A percentile compares a stretch with the other conserved stretches of the same genome.
phyloP scores from a whole-genome alignment of 1,140 invertebrate genomes.

The Aphidius gifuensis region DNA sequence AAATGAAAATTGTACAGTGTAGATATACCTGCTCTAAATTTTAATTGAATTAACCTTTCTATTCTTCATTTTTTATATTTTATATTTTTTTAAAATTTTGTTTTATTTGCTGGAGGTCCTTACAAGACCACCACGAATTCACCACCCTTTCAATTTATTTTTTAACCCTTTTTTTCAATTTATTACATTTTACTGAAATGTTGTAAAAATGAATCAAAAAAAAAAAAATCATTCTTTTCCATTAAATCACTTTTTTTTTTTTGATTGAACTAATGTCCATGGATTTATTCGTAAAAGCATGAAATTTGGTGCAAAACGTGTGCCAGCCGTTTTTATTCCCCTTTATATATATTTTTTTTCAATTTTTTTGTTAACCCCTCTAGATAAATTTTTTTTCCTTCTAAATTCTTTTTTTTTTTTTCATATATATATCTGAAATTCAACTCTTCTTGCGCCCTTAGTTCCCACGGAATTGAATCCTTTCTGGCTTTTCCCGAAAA shows the following conservation, averaged over 20 bases:
- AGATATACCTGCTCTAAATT: too few species aligned
- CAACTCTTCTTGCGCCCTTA: slow-evolving; percentile 43
- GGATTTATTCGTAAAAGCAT: slow-evolving; percentile 34
- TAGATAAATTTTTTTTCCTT: slow-evolving; percentile 15
- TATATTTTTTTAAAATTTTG: too few species aligned
- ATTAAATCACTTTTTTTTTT: slow-evolving; percentile 23
- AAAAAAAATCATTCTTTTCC: not conserved
- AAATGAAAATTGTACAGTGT: too few species aligned
- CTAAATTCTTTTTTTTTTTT: slow-evolving; percentile 26
- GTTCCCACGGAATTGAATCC: slow-evolving; percentile 52
- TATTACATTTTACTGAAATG: not conserved
- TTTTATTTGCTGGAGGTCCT: too few species aligned
- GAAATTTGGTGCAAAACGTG: slow-evolving; percentile 35
- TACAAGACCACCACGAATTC: too few species aligned
- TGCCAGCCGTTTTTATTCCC: slow-evolving; percentile 24
- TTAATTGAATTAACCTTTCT: too few species aligned
- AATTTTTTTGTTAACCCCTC: slow-evolving; percentile 17
- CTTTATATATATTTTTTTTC: slow-evolving; percentile 5
- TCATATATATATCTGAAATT: slow-evolving; percentile 35
- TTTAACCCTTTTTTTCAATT: slow-evolving; percentile 26
- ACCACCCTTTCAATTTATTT: not conserved
- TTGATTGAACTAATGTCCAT: slow-evolving; percentile 27
- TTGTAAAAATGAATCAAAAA: not conserved
- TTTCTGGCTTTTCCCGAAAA: slow-evolving; percentile 39
- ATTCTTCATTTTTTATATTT: too few species aligned